Evolutionary conservation across 1,140 invertebrate genomes (phyloP), one percentile per base, ranked within the genome.

Genomic region (Tribolium madens): DNA sequence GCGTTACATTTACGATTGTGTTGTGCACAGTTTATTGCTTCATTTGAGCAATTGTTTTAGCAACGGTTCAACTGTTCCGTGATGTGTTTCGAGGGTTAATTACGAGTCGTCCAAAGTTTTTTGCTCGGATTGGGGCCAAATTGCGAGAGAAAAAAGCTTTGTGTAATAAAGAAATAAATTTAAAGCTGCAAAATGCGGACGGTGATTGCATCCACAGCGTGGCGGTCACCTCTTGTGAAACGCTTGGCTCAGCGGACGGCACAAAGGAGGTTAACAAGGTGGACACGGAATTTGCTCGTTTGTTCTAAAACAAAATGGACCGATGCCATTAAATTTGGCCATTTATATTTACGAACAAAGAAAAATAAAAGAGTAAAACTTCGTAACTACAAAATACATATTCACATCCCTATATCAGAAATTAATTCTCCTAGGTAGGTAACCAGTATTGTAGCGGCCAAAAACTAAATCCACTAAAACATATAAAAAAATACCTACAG

Each of bases 1-100:
- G 50, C 73, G 48, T 70, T 68, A 75, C 74, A 75, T 75, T 75
- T 75, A 75, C 57, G 57, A 75, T 75, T 76, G 57, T 70, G 60
- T 76, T 76, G 15, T 60, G 72, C 73, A 75, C 57, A 48, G 50
- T 76, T 74, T 76, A 76, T 76, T 69, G 74, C 60, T 70, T 76
- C 74, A 76, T 76, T 76, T 76, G 74, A 14, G 12, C 74, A 76
- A 76, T 76, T 76, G 74, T 76, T 76, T 71, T n/a, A 70, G 60
- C 15, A 12, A 21, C 73, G 57, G n/a, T 75, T 69, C 73, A 21
- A 64, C 33, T 52, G 33, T 13, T 70, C 47, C 12, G 21, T 69
- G 57, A 68, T 46, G 60, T 68, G 15, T 57, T 64, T 64, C 42
- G 33, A 68, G 42, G 46, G 57, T 69, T 76, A 69, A 76, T 71